Conservation (phyloP, 2,797 vertebrate species). For the Sebastiscus tertius region DNA sequence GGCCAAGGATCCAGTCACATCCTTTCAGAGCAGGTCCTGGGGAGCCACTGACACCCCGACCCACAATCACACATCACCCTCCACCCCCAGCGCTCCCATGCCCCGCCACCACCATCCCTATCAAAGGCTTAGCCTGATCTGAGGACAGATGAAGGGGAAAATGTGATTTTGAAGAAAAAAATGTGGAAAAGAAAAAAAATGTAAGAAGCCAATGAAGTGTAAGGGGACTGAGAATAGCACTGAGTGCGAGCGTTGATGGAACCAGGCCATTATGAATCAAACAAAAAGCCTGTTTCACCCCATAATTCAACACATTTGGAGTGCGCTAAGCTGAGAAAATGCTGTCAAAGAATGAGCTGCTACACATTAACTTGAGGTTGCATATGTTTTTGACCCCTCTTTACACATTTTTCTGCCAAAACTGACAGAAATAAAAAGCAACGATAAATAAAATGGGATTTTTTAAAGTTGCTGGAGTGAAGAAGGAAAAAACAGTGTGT, state of each 20-base stretch:
- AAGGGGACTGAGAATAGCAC: conserved; percentile 44
- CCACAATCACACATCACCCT: conserved; percentile 45
- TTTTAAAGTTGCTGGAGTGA: neutral
- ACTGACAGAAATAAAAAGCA: neutral
- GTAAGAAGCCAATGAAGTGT: conserved; percentile 49
- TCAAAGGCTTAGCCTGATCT: conserved; percentile 77
- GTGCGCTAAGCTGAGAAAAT: conserved; percentile 13
- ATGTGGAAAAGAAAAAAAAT: conserved; percentile 25
- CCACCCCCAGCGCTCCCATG: conserved; percentile 35
- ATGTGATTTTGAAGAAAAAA: conserved; percentile 52
- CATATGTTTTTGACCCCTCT: neutral
- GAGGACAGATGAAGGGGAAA: conserved; percentile 63
- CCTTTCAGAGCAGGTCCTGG: conserved; percentile 58
- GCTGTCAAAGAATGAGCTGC: conserved; percentile 23
- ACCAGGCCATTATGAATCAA: conserved; percentile 45
- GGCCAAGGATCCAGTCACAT: conserved; percentile 57
- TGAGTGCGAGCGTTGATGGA: conserved; percentile 53
- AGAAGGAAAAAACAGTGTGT: neutral
- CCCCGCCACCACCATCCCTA: conserved; percentile 58
- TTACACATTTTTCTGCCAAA: neutral
- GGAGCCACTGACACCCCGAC: conserved; percentile 60
- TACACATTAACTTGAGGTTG: conserved; percentile 1
- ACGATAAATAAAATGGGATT: neutral
- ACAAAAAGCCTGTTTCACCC: conserved; percentile 47
- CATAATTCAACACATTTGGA: conserved; percentile 40